Evolutionary conservation across 2,797 vertebrate genomes (phyloP).

Genomic region (Heteromormyrus szaboi): DNA sequence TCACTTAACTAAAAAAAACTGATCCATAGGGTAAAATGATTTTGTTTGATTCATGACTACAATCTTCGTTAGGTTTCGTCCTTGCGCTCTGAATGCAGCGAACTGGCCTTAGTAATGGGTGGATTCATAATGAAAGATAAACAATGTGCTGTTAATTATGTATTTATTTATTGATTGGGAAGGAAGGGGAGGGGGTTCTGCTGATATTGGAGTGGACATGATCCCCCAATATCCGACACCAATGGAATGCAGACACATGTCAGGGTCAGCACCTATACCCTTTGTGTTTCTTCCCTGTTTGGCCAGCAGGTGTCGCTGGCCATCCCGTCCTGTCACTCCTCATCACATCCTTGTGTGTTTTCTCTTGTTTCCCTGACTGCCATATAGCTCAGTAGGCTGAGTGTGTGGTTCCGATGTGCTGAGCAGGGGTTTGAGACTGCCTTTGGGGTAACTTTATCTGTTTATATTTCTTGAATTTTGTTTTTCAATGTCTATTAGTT

Average conservation of each 20-base stretch:
- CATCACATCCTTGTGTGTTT: background rate
- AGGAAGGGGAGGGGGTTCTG: background rate
- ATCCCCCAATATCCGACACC: background rate
- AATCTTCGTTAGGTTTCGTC: no score
- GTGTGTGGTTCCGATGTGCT: background rate
- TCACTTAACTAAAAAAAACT: no score
- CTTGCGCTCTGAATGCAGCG: no score
- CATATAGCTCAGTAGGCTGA: background rate
- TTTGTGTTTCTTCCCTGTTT: background rate
- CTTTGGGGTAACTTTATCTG: background rate
- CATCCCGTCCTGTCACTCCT: background rate
- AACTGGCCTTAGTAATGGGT: background rate
- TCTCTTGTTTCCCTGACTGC: background rate
- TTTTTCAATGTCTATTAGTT: background rate
- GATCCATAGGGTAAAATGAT: no score
- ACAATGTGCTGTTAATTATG: background rate
- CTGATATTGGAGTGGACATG: background rate
- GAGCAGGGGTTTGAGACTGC: background rate
- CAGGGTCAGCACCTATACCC: background rate
- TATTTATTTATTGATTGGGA: background rate
- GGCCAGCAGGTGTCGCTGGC: background rate
- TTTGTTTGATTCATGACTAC: no score
- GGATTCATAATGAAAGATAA: background rate
- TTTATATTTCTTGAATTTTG: background rate
- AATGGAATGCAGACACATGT: background rate